Evolutionary conservation across 1,140 invertebrate species (phyloP), one percentile per base, ranked within the genome.

Genomic region (Ladona fulva): DNA sequence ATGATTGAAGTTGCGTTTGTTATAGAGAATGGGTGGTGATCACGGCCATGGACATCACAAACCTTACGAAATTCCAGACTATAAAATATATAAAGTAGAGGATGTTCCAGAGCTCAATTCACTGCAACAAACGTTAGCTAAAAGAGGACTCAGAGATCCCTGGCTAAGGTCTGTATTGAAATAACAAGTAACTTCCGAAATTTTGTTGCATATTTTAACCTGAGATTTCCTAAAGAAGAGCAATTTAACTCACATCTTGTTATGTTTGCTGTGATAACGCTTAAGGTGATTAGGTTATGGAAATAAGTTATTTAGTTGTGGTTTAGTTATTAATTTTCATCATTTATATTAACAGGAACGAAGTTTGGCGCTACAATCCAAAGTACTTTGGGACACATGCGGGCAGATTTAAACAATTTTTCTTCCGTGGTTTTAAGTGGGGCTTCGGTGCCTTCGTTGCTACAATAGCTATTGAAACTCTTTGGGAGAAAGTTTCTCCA

Each of bases 121-220:
- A 77, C 83, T 92, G 0, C 87, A 91, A 84, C 83, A 88, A 78
- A 85, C 86, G 6, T 85, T 96, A 29, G 91, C 89, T 0, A 82
- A 87, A 42, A 88, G 89, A 82, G 93, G 94, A 24, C 83, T 95
- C 0, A 91, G 90, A 80, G 93, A 95, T 85, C 94, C 94, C 0
- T 96, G 94, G 94, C 85, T 94, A 19, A 90, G 92, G 91, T 91
- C 81, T 42, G 52, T 77, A 52, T 19, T 52, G n/a, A 22, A n/a
- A n/a, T n/a, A n/a, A n/a, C n/a, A n/a, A n/a, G n/a, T n/a, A n/a
- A n/a, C n/a, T n/a, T n/a, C n/a, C n/a, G n/a, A n/a, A n/a, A n/a
- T n/a, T n/a, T n/a, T n/a, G n/a, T n/a, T n/a, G n/a, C n/a, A n/a
- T n/a, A n/a, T n/a, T n/a, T n/a, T n/a, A n/a, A n/a, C n/a, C n/a